phyloP scores from a whole-genome alignment of 2,113 vertebrate genomes.

The Oxyura jamaicensis region DNA sequence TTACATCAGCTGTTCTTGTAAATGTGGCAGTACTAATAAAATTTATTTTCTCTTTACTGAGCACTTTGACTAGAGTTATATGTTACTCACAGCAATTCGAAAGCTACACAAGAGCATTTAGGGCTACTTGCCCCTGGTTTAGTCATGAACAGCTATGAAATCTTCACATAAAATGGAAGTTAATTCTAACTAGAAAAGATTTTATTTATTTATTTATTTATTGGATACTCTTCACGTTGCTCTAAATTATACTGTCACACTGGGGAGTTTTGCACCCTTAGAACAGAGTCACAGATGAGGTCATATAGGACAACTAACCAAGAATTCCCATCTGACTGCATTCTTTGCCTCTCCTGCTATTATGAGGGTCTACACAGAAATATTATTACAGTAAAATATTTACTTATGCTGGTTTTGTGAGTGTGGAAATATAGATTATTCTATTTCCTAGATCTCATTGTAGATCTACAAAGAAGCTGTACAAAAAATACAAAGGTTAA shows the following conservation, averaged over 20 bases:
- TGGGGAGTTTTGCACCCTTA: background rate
- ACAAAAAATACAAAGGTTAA: background rate
- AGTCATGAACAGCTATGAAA: background rate
- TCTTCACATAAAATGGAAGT: background rate
- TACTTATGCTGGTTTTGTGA: background rate
- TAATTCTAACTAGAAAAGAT: background rate
- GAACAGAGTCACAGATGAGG: background rate
- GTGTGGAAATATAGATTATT: background rate
- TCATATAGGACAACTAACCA: background rate
- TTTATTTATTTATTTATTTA: background rate
- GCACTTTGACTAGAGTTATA: background rate
- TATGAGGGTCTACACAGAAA: background rate
- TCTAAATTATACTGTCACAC: background rate
- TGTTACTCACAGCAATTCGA: background rate
- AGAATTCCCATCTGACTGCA: background rate
- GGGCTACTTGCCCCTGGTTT: background rate
- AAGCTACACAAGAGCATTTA: background rate
- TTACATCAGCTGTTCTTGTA: background rate
- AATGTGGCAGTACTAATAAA: accelerated
- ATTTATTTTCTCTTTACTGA: background rate
- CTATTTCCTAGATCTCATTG: background rate
- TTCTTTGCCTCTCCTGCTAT: background rate
- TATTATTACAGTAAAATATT: background rate
- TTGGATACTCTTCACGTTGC: background rate
- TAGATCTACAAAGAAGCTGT: background rate